Evolutionary conservation across 2,888 invertebrate genomes (phyloP).

Genomic region (Hypercompe scribonia): DNA sequence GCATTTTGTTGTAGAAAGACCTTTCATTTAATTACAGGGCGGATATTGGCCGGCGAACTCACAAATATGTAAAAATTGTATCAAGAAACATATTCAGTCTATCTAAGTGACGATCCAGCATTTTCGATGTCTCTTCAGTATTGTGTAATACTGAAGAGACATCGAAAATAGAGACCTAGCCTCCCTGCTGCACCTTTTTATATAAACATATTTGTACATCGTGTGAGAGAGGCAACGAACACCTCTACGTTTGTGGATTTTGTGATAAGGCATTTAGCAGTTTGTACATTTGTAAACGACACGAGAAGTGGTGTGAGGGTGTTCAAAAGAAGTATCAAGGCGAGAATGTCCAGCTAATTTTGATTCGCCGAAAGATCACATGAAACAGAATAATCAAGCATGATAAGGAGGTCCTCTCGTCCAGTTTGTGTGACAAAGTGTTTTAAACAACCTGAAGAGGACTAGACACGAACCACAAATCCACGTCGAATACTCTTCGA

Average conservation of each 20-base stretch:
- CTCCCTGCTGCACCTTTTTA: no score
- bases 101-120: constrained; percentile 17
- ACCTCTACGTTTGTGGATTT: background rate
- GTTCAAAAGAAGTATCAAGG: background rate
- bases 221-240: background rate
- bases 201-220: background rate
- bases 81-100: constrained; percentile 32
- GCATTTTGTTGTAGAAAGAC: background rate
- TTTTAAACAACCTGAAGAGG: no score
- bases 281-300: background rate
- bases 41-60: constrained; percentile 13
- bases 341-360: constrained; percentile 3
- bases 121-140: constrained; percentile 19
- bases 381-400: background rate
- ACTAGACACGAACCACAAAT: no score
- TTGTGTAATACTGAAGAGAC: constrained; percentile 28
- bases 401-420: background rate
- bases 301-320: background rate
- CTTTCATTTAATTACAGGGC: background rate
- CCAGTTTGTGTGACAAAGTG: no score
- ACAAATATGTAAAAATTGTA: constrained; percentile 33
- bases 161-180: background rate
- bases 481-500: no score
- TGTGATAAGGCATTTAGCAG: background rate
- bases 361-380: background rate